Base-by-base conservation (phyloP, 2,797 vertebrate species). In the Sibirionetta formosa region DNA sequence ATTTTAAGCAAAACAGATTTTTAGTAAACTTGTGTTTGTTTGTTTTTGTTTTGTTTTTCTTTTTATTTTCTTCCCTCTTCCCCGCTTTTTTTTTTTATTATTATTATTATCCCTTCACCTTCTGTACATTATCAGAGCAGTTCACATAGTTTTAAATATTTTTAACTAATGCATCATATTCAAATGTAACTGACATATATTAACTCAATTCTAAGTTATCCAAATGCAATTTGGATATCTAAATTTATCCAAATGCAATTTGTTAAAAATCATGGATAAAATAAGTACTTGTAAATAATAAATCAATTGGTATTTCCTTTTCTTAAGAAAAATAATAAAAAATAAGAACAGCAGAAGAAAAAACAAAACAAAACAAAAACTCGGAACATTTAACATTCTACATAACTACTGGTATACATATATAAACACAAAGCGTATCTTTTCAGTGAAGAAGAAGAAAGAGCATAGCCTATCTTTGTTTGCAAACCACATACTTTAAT, bases 101-200 rank as follows among this genome's bases (percentile, higher is more conserved):
- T 46, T 22, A 38, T 40, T 40, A 15, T 26, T 51, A 50, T 51
- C 14, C 14, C 50, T 51, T 51, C 50, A 26, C 24, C 26, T 23
- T 8, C 24, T 5, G n/a, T 23, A 23, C 24, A 26, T 26, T 77
- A 68, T 3, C 15, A 69, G 22, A 81, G 61, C 6, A 77, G 27
- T 92, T 82, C 17, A 35, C 6, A 35, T 90, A 75, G 9, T 14
- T 88, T 86, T 61, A 75, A 83, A 53, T 73, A 80, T 3, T 51
- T 73, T 70, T 33, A 56, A 70, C 13, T 63, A 60, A 51, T 11
- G 50, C 1, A 20, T 5, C 58, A 23, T 35, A 61, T 20, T 48
- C 10, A 92, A 88, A 88, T 38, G 5, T 79, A 38, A 58, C 26
- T 69, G 40, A 69, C 8, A 33, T 7, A 54, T 0, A 2, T 24